Evolutionary conservation across 2,113 vertebrate species (phyloP).

Genomic region (Chaetops frenatus): DNA sequence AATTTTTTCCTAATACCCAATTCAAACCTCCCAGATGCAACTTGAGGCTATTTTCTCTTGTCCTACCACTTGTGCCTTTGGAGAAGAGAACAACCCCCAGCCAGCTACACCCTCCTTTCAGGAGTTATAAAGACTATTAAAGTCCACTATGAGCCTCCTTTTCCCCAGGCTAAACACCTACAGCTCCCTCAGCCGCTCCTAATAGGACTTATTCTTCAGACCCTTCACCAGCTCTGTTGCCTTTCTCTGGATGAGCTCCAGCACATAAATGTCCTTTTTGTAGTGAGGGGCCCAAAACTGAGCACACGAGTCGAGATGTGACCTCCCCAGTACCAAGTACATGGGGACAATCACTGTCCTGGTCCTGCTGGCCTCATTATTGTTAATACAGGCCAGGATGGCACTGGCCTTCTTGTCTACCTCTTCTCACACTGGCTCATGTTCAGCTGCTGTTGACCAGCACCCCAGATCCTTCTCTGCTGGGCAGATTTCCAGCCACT

Average conservation of each 20-base stretch:
- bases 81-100: not conserved
- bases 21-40: not conserved
- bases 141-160: not conserved
- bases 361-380: not conserved
- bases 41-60: not conserved
- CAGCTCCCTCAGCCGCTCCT: not conserved
- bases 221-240: not conserved
- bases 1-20: not conserved
- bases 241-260: not conserved
- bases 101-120: fast-evolving
- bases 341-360: not conserved
- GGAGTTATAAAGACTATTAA: not conserved
- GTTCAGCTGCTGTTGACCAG: not conserved
- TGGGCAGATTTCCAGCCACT: not conserved
- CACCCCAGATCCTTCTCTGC: not conserved
- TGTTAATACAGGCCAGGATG: not conserved
- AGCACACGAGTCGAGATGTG: not conserved
- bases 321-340: not conserved
- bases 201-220: too few species aligned
- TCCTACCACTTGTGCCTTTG: not conserved
- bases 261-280: not conserved
- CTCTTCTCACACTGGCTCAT: not conserved
- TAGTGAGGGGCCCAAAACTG: not conserved
- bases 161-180: not conserved
- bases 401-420: not conserved